Base-by-base conservation (phyloP, 2,888 invertebrate species). In the Ryuthela nishihirai region DNA sequence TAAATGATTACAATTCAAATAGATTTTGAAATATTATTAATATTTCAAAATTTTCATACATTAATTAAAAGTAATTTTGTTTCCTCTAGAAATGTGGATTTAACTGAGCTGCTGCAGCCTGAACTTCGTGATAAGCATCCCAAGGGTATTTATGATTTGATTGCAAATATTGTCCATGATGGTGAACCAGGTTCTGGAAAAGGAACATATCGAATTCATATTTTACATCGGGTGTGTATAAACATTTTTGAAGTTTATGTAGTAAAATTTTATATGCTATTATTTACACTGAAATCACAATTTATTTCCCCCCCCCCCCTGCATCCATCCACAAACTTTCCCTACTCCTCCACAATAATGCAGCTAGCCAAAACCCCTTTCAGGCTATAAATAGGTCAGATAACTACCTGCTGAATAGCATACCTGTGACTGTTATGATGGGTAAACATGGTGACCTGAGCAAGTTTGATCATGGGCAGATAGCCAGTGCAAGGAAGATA, bases 151-250 rank as follows among this genome's bases (percentile, higher is more conserved):
- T 99, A 99, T 71, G 97, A 98, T 78, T 79, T 99, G 58, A 86
- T 98, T n/a, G 97, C 97, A 0, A 99, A 99, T 74, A 91, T 99
- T 64, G 92, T 99, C 1, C 99, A 99, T 71, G 99, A 99, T 71
- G 99, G 99, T 0, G 91, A 94, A 66, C 97, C 97, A 0, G 75
- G 73, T 1, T 60, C 72, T 7, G 82, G 82, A 29, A 92, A 92
- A 72, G 98, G 98, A 34, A 94, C 92, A 0, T 98, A 94, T 75
- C 82, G 94, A 59, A 90, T 90, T 1, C 97, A 98, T 73, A 87
- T 95, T 42, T 79, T 95, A 40, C 97, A 98, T 71, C 79, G 80
- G 73, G 81, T 81, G 65, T 54, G 60, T 52, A 12, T 15, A 2
- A 25, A 9, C 24, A 21, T 39, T n/a, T 48, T 25, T 10, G 1